Evolutionary conservation across 2,888 invertebrate species (phyloP).

Genomic region (Catocala fraxini): DNA sequence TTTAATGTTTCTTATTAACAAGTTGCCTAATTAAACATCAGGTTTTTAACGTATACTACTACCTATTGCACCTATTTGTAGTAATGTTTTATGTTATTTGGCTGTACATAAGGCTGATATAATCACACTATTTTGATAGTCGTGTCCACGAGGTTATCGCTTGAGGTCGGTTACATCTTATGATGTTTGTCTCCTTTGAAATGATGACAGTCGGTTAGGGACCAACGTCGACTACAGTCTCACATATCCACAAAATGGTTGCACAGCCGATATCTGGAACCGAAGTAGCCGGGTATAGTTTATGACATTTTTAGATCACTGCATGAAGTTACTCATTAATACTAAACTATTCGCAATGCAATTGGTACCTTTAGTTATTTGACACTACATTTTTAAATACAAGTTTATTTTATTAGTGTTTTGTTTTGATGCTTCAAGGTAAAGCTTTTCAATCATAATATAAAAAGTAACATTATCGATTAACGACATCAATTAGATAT

Average conservation of each 20-base stretch:
- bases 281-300: slow-evolving; percentile 90
- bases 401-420: too few relatives aligned
- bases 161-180: slow-evolving; percentile 45
- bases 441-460: too few relatives aligned
- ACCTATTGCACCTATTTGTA: neutral
- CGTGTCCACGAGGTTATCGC: slow-evolving; percentile 70
- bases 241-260: slow-evolving; percentile 62
- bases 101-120: neutral
- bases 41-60: too few relatives aligned
- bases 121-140: slow-evolving; percentile 4
- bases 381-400: too few relatives aligned
- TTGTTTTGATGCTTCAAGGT: too few relatives aligned
- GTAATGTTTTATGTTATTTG: neutral
- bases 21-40: neutral
- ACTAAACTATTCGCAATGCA: too few relatives aligned
- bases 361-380: too few relatives aligned
- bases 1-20: neutral
- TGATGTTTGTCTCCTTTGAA: slow-evolving; percentile 22
- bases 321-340: neutral
- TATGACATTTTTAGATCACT: neutral
- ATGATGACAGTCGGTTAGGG: slow-evolving; percentile 53
- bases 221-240: slow-evolving; percentile 67
- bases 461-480: too few relatives aligned
- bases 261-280: slow-evolving; percentile 89
- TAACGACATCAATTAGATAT: too few relatives aligned